phyloP scores from a whole-genome alignment of 2,888 invertebrate species.

The Elysia crispata region DNA sequence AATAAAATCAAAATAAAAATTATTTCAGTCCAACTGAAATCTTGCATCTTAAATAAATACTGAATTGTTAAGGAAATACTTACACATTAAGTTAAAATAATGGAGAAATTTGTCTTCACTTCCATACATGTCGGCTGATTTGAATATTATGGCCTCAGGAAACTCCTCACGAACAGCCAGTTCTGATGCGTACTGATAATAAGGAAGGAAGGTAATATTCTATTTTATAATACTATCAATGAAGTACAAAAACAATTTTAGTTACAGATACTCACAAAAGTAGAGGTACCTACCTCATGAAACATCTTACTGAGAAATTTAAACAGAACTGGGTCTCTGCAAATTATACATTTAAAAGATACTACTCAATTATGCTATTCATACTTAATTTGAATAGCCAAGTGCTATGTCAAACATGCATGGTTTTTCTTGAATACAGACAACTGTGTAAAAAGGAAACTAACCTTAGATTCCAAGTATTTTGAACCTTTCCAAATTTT shows the following conservation, averaged over 20 bases:
- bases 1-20: too few species aligned
- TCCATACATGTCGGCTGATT: slow-evolving; percentile 95
- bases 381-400: too few species aligned
- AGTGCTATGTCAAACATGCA: neutral
- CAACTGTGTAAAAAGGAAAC: neutral
- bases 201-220: slow-evolving; percentile 1
- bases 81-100: slow-evolving; percentile 75
- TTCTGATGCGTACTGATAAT: slow-evolving; percentile 83
- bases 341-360: too few species aligned
- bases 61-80: too few species aligned
- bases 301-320: neutral
- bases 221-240: slow-evolving; percentile 10
- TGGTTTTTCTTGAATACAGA: neutral
- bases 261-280: too few species aligned
- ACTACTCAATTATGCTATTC: too few species aligned
- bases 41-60: neutral
- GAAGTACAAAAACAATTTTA: too few species aligned
- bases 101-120: slow-evolving; percentile 89
- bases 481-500: slow-evolving; percentile 83
- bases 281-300: neutral
- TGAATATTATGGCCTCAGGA: slow-evolving; percentile 94
- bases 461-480: slow-evolving; percentile 72
- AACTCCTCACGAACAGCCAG: slow-evolving; percentile 94
- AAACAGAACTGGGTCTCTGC: neutral
- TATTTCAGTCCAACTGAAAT: too few species aligned